phyloP scores from a whole-genome alignment of 2,888 invertebrate species.

The Patella caerulea region DNA sequence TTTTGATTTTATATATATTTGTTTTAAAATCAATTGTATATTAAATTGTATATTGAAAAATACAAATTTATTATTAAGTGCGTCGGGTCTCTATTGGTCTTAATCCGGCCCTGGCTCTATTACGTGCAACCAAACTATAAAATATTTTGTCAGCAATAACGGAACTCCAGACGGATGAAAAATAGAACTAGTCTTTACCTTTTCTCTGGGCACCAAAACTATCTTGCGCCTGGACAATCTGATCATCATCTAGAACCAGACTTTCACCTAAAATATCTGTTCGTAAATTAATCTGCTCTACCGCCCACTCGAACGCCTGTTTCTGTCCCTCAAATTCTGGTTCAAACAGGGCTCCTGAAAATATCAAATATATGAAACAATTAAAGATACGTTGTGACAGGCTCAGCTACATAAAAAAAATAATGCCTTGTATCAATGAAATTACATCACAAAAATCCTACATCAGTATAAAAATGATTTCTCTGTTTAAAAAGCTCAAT shows the following conservation, averaged over 20 bases:
- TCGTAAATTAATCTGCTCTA: slow-evolving; percentile 93
- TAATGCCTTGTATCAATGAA: too few species aligned
- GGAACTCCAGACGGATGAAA: background rate
- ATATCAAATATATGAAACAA: slow-evolving; percentile 8
- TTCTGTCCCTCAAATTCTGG: slow-evolving; percentile 88
- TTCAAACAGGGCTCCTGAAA: slow-evolving; percentile 88
- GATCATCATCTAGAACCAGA: slow-evolving; percentile 89
- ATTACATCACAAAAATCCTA: too few species aligned
- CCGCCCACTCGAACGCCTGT: slow-evolving; percentile 91
- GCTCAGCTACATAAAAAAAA: too few species aligned
- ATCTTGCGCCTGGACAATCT: slow-evolving; percentile 90
- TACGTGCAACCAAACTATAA: too few species aligned
- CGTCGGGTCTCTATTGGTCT: too few species aligned
- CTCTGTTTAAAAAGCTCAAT: too few species aligned
- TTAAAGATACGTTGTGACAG: background rate
- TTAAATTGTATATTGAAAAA: too few species aligned
- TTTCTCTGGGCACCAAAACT: slow-evolving; percentile 94
- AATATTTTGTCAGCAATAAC: background rate
- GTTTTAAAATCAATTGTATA: too few species aligned
- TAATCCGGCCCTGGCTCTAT: too few species aligned
- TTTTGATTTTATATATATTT: too few species aligned
- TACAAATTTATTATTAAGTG: too few species aligned
- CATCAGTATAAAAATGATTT: too few species aligned
- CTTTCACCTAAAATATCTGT: slow-evolving; percentile 86
- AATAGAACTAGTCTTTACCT: slow-evolving; percentile 75